A percentile compares a stretch with the other conserved stretches of the same genome.
phyloP scores from a whole-genome alignment of 2,113 vertebrate species.

The Australoheros scitulus region DNA sequence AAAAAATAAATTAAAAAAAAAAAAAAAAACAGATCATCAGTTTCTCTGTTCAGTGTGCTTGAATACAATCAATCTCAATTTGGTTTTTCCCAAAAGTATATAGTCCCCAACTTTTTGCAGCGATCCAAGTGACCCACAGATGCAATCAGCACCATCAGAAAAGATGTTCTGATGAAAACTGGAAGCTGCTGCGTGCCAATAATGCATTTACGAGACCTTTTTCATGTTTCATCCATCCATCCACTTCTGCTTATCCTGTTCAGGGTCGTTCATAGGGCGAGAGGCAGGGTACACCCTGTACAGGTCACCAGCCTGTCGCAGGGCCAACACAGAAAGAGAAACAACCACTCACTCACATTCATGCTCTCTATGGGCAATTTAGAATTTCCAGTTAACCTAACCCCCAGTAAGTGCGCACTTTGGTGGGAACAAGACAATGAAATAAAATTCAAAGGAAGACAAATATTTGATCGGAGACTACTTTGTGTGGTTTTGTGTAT shows the following conservation, averaged over 20 bases:
- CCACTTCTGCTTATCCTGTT: too few species aligned
- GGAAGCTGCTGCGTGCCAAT: neutral
- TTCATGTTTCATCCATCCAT: neutral
- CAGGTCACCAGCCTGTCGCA: too few species aligned
- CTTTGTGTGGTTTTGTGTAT: neutral
- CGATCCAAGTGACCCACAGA: neutral
- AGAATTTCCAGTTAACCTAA: too few species aligned
- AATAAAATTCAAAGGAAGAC: neutral
- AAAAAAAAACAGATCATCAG: neutral
- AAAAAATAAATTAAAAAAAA: neutral
- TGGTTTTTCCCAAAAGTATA: neutral
- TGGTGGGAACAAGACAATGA: neutral
- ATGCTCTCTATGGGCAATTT: too few species aligned
- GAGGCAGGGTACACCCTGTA: too few species aligned
- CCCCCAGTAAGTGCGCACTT: neutral
- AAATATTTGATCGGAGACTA: neutral
- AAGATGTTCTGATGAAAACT: too few species aligned
- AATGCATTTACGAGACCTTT: neutral
- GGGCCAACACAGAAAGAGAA: too few species aligned
- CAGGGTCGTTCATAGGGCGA: too few species aligned
- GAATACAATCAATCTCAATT: constrained; percentile 1
- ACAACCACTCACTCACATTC: too few species aligned
- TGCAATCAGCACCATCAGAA: too few species aligned
- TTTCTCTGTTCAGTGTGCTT: neutral
- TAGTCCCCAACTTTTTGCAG: neutral